A percentile compares a stretch with the other conserved stretches of the same genome.
Conservation (phyloP, 2,888 invertebrate species). For the Crioceris asparagi region DNA sequence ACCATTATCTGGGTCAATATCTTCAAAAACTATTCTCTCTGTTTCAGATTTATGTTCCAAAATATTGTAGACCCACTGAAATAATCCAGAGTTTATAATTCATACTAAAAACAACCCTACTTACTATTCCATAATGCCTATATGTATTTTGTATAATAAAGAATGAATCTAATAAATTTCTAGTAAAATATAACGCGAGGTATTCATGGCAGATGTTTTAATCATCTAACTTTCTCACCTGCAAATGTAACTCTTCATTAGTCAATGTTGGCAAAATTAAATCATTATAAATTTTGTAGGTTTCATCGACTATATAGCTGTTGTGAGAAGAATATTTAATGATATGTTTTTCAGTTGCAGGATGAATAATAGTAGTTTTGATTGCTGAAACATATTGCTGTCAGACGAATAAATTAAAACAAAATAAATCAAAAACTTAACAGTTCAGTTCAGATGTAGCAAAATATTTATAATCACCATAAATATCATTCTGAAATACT, state of each 20-base stretch:
- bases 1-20: constrained; percentile 64
- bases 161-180: constrained; percentile 2
- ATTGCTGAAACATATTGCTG: constrained; percentile 50
- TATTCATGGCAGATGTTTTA: background rate
- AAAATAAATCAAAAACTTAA: constrained; percentile 35
- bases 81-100: constrained; percentile 22
- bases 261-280: constrained; percentile 69
- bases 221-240: no score
- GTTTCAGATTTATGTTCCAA: constrained; percentile 82
- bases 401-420: constrained; percentile 5
- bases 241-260: constrained; percentile 62
- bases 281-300: constrained; percentile 66
- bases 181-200: background rate
- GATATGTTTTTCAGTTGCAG: constrained; percentile 88
- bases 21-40: constrained; percentile 79
- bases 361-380: constrained; percentile 83
- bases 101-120: background rate
- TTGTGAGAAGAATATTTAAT: constrained; percentile 72
- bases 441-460: constrained; percentile 44
- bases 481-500: constrained; percentile 72
- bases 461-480: constrained; percentile 68
- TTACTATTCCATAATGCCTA: constrained; percentile 1
- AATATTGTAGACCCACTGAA: constrained; percentile 96
- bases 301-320: constrained; percentile 70
- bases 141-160: background rate